These are phyloP conservation scores for Bursaphelenchus mucronatus DNA, from an alignment of 1,140 invertebrate species.

Conservation along the genomic window DNA sequence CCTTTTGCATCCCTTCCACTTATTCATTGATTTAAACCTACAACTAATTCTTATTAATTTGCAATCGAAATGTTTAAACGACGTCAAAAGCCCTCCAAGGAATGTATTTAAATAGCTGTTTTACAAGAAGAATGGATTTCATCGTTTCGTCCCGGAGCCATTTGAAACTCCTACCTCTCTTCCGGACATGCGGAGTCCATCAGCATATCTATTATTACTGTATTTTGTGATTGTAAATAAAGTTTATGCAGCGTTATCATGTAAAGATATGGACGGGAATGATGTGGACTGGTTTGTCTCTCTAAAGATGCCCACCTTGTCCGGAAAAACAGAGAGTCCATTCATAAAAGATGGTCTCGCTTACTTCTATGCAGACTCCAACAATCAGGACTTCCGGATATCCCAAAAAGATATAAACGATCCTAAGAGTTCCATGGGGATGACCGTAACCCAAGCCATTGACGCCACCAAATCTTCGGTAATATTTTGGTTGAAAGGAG, in stretches of 20 bases:
- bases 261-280: conserved; percentile 21
- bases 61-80: no score
- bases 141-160: no score
- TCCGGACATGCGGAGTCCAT: no score
- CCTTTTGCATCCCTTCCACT: no score
- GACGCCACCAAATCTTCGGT: conserved; percentile 2
- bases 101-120: no score
- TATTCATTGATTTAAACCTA: no score
- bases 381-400: conserved; percentile 17
- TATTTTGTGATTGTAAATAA: no score
- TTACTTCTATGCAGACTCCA: conserved; percentile 20
- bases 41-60: no score
- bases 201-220: no score
- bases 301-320: conserved; percentile 11
- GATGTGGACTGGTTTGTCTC: conserved; percentile 20
- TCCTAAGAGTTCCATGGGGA: conserved; percentile 11
- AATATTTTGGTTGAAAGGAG: background rate
- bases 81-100: no score
- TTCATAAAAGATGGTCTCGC: conserved; percentile 4
- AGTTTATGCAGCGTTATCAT: background rate
- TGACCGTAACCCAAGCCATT: conserved; percentile 2
- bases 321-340: background rate
- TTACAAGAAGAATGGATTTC: no score
- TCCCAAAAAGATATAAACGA: conserved; percentile 14
- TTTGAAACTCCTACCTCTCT: no score